Base-by-base conservation (phyloP, 2,888 invertebrate genomes). In the Chrysomela aeneicollis region DNA sequence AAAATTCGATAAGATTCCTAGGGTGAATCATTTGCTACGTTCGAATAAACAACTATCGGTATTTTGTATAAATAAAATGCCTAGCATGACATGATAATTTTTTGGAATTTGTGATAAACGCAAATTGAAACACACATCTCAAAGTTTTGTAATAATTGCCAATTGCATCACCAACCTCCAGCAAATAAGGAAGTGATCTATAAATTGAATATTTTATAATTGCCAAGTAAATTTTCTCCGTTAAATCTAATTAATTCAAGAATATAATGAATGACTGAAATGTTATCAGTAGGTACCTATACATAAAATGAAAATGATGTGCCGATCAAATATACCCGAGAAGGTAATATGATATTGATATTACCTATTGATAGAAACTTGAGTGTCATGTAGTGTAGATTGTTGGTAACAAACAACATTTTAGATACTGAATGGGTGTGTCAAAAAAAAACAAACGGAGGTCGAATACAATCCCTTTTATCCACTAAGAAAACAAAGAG, bases 241-340 rank as follows among this genome's bases (percentile, higher is more conserved):
- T 42, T 15, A 1, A 42, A 3, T 35, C 10, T 42, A 15, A 42
- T 42, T 42, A 42, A 42, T 42, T 42, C 42, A 42, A n/a, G 42
- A 42, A 42, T 42, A 42, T 42, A 42, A 42, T 42, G n/a, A 42
- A 12, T 12, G 15, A 42, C 5, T 35, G 10, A 35, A 5, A 26
- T 5, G 26, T 26, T 26, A 10, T 35, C 10, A n/a, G n/a, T n/a
- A n/a, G n/a, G 10, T 9, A 35, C 9, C 42, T 15, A 42, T 42
- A 15, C 15, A 42, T 42, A 42, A n/a, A 15, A 42, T 42, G n/a
- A 42, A 42, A 42, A 42, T 42, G 42, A 42, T 42, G 42, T 42
- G 42, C 42, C 42, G 6, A 42, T 8, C n/a, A 42, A 42, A 2
- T 42, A 1, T n/a, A 42, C 15, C 1, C 42, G n/a, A 42, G 42